Evolutionary conservation across 2,113 vertebrate species (phyloP), one percentile per base, ranked within the genome.

Genomic region (Aegithalos caudatus): DNA sequence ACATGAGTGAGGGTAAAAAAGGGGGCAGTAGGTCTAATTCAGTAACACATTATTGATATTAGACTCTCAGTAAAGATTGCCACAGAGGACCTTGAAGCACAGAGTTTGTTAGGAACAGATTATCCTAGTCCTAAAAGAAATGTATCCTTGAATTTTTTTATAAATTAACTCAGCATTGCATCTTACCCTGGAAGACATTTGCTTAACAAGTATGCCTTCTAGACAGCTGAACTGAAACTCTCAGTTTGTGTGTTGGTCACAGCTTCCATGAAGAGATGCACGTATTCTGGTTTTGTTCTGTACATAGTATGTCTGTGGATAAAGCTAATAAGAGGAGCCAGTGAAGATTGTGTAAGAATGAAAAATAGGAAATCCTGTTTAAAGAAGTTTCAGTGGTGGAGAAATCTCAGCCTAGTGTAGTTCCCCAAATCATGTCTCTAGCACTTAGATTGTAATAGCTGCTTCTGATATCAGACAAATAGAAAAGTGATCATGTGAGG

Each of bases 321-420:
- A 40, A 28, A 67, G 35, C 47, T 79, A 17, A 28, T 60, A 67
- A 72, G 40, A 84, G 58, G 27, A 45, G 64, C 47, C 47, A 73
- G 28, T 72, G 27, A 57, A 38, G 82, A 37, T 25, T 95, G 42
- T 0, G 0, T 57, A 85, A 90, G 54, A 92, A 79, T 50, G 66
- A 53, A 92, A 77, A 89, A 47, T 23, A 73, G 44, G 66, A 95
- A 94, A 88, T 90, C 44, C 73, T 82, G 71, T 88, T 91, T 77
- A 29, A 84, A 77, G 70, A 77, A 18, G 7, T 50, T 54, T 37
- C 44, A 8, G 4, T 58, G 35, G 28, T 66, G 71, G 71, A 82
- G 58, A 85, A 77, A 73, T 90, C 58, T 67, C 58, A 62, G 71
- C 24, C 19, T 45, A 12, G 27, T 25, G 45, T 69, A 61, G 50